A percentile compares a stretch with the other conserved stretches of the same genome.
These are phyloP conservation scores for Mycetomoellerius zeteki DNA, from an alignment of 1,140 invertebrate genomes.

Conservation along the genomic window DNA sequence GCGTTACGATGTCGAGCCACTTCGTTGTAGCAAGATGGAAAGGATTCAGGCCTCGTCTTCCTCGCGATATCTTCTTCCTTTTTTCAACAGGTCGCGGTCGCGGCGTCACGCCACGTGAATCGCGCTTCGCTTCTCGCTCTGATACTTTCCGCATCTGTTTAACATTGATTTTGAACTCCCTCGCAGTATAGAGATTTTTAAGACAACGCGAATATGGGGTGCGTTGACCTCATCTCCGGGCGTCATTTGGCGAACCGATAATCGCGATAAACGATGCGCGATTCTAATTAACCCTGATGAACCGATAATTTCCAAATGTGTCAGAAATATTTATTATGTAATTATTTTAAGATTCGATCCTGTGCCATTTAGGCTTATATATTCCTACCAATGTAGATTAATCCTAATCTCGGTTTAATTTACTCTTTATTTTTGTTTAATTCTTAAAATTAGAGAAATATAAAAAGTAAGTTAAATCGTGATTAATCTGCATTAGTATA, in stretches of 20 bases:
- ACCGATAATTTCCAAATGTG: background rate
- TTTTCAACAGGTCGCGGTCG: conserved; percentile 38
- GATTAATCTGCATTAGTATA: no score
- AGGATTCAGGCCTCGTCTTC: background rate
- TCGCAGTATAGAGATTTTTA: conserved; percentile 5
- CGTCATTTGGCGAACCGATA: background rate
- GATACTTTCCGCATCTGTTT: conserved; percentile 21
- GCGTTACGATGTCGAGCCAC: background rate
- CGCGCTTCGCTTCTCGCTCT: conserved; percentile 49
- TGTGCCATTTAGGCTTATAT: no score
- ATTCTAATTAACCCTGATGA: background rate
- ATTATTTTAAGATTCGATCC: background rate
- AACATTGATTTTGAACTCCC: conserved; percentile 47
- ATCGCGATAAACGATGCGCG: background rate
- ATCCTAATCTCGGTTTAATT: no score
- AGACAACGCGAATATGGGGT: background rate
- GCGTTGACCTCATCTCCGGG: background rate
- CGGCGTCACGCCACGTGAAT: conserved; percentile 40
- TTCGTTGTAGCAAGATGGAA: conserved; percentile 11
- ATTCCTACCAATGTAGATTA: no score
- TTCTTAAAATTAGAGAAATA: no score
- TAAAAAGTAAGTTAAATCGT: no score
- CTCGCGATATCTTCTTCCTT: conserved; percentile 38
- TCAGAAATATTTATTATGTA: background rate
- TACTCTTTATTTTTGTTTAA: no score